phyloP scores from a whole-genome alignment of 2,797 vertebrate species.

The Nasua narica region DNA sequence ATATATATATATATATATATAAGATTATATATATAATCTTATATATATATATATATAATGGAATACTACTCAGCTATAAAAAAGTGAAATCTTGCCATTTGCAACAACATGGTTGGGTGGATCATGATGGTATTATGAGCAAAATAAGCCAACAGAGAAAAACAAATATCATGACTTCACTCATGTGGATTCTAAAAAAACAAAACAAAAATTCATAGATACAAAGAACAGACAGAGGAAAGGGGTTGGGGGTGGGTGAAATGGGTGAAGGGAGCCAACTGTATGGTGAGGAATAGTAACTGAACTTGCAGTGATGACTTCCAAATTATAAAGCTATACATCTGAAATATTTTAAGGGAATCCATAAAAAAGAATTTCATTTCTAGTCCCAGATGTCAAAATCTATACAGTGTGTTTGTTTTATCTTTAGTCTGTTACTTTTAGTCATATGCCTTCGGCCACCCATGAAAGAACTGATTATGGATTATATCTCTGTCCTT shows the following conservation, averaged over 20 bases:
- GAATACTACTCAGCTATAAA: background rate
- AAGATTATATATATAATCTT: too few relatives aligned
- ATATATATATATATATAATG: background rate
- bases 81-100: background rate
- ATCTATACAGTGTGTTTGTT: background rate
- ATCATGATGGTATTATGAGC: background rate
- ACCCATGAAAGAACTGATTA: conserved; percentile 50
- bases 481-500: conserved; percentile 64
- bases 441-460: background rate
- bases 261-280: background rate
- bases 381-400: background rate
- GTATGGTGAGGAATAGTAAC: background rate
- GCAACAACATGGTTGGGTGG: background rate
- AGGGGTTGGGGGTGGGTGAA: background rate
- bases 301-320: background rate
- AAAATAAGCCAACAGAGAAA: background rate
- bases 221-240: background rate
- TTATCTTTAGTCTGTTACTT: conserved; percentile 20
- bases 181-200: background rate
- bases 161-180: background rate
- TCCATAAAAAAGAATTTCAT: conserved; percentile 21
- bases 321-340: background rate
- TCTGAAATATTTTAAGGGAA: background rate
- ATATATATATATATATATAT: too few relatives aligned
- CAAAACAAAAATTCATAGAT: background rate